These are phyloP conservation scores for Protophormia terraenovae DNA, from an alignment of 2,888 invertebrate species.

Conservation along the genomic window DNA sequence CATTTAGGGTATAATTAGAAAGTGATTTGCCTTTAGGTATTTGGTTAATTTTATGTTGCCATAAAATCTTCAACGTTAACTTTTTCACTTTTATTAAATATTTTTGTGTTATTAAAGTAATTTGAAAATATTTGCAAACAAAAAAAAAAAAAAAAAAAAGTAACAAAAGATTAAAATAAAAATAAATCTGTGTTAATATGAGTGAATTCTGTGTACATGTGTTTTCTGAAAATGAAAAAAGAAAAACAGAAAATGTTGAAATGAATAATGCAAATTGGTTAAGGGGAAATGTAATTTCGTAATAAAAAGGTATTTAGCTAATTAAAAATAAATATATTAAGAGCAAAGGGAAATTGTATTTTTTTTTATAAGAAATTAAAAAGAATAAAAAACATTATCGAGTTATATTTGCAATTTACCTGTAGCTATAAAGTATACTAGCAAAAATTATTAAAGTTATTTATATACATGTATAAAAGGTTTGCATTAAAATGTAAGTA, in stretches of 20 bases:
- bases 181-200: conserved; percentile 8
- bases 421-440: too few species aligned
- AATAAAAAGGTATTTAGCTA: not conserved
- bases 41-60: conserved; percentile 37
- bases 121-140: conserved; percentile 17
- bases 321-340: not conserved
- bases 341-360: too few species aligned
- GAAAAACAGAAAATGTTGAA: not conserved
- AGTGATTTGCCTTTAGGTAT: conserved; percentile 64
- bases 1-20: conserved; percentile 66
- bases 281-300: not conserved
- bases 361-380: too few species aligned
- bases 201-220: not conserved
- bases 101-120: not conserved
- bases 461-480: too few species aligned
- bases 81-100: not conserved
- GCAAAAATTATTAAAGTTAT: too few species aligned
- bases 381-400: too few species aligned
- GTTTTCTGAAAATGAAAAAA: not conserved
- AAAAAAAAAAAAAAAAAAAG: not conserved
- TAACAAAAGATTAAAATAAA: conserved; percentile 33
- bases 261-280: not conserved
- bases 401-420: too few species aligned
- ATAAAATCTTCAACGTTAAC: not conserved
- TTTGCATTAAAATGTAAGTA: too few species aligned